phyloP scores from a whole-genome alignment of 35 echinoderm and acorn worm genomes.

The Amphiura filiformis region DNA sequence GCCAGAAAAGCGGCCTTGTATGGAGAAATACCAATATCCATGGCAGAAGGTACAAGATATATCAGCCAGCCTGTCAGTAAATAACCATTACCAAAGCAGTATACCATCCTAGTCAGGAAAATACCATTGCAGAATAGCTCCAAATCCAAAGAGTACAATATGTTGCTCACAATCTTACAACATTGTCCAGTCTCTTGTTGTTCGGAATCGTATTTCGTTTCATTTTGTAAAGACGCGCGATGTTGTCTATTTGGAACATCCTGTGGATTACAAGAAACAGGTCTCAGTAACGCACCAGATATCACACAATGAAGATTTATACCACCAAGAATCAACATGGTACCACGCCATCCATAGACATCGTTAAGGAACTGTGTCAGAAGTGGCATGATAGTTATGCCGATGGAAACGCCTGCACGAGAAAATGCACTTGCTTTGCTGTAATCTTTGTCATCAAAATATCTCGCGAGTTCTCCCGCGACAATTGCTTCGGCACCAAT shows the following conservation, averaged over 20 bases:
- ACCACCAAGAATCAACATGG: neutral
- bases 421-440: neutral
- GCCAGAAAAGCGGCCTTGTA: neutral
- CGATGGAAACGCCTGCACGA: neutral
- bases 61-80: neutral
- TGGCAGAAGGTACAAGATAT: neutral
- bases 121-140: neutral
- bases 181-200: neutral
- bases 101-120: neutral
- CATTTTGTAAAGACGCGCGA: neutral
- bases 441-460: neutral
- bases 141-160: neutral
- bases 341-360: neutral
- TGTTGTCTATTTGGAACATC: neutral
- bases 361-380: neutral
- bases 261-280: neutral
- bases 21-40: neutral
- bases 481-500: neutral
- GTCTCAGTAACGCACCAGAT: neutral
- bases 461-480: neutral
- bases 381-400: neutral
- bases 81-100: neutral
- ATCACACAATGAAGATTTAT: neutral
- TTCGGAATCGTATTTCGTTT: too few relatives aligned
- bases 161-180: neutral